Conservation (phyloP, 2,888 invertebrate genomes). For the Linnaemya tessellans region DNA sequence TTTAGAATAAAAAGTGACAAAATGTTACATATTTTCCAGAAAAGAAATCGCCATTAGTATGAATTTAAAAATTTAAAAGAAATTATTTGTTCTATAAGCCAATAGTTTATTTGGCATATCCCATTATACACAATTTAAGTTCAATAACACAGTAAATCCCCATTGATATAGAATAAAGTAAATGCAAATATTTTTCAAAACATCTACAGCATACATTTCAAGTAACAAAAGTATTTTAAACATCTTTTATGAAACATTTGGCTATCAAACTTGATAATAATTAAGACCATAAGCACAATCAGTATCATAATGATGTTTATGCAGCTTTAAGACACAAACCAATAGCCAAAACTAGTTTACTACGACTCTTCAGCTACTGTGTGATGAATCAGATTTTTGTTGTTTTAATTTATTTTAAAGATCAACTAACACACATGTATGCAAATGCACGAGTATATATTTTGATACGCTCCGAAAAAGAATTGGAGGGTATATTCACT, state of each 20-base stretch:
- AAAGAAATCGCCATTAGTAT: too few species aligned
- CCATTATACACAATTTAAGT: conserved; percentile 6
- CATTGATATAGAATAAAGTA: not conserved
- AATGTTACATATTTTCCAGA: too few species aligned
- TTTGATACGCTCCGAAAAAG: too few species aligned
- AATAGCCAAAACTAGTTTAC: conserved; percentile 14
- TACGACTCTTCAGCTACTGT: not conserved
- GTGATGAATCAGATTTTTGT: conserved; percentile 8
- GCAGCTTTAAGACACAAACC: not conserved
- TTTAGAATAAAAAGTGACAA: too few species aligned
- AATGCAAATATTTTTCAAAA: not conserved
- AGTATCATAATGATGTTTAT: not conserved
- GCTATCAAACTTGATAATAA: not conserved
- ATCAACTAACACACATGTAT: not conserved
- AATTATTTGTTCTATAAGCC: not conserved
- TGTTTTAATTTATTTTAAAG: not conserved
- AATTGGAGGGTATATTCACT: too few species aligned
- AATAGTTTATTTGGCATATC: conserved; percentile 20
- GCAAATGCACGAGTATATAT: not conserved
- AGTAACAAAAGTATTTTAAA: not conserved
- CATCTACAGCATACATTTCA: not conserved
- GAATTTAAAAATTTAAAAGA: not conserved
- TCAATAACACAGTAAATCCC: conserved; percentile 45
- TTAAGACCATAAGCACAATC: not conserved
- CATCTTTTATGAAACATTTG: not conserved